These are phyloP conservation scores for Chionis minor DNA, from an alignment of 2,113 vertebrate species.

Conservation along the genomic window DNA sequence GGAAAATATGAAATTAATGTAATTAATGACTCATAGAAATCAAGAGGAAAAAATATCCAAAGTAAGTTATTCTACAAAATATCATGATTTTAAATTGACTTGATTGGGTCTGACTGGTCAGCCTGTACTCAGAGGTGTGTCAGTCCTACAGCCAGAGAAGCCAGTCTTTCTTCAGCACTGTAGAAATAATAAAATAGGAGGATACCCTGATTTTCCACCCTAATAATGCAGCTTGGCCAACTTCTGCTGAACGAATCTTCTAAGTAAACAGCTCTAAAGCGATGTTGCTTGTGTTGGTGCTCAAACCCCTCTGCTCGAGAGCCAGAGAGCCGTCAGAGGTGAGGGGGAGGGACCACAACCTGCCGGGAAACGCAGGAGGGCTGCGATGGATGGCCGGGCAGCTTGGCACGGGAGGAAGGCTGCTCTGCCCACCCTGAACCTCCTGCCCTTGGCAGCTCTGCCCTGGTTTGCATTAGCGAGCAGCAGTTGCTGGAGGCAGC, in stretches of 20 bases:
- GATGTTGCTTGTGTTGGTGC: not conserved
- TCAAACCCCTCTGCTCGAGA: not conserved
- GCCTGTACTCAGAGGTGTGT: not conserved
- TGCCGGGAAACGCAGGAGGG: not conserved
- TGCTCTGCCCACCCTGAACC: not conserved
- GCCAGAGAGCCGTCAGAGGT: not conserved
- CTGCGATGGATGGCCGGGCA: accelerated
- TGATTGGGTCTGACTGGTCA: not conserved
- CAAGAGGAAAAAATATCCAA: not conserved
- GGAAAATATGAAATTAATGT: not conserved
- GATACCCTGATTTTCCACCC: not conserved
- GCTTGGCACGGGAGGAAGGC: accelerated
- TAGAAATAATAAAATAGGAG: not conserved
- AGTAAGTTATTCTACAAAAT: not conserved
- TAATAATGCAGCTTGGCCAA: not conserved
- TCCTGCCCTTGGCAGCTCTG: accelerated
- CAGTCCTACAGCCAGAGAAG: not conserved
- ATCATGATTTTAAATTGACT: not conserved
- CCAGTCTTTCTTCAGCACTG: not conserved
- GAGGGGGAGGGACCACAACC: not conserved
- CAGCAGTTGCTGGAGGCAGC: not conserved
- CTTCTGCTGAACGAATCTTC: not conserved
- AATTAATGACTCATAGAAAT: not conserved
- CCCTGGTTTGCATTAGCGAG: not conserved
- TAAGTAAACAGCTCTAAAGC: not conserved